Percentiles rank a stretch among this genome's conserved stretches.
These are phyloP conservation scores for Solenopsis invicta DNA, from an alignment of 1,140 invertebrate genomes.

Conservation along the genomic window DNA sequence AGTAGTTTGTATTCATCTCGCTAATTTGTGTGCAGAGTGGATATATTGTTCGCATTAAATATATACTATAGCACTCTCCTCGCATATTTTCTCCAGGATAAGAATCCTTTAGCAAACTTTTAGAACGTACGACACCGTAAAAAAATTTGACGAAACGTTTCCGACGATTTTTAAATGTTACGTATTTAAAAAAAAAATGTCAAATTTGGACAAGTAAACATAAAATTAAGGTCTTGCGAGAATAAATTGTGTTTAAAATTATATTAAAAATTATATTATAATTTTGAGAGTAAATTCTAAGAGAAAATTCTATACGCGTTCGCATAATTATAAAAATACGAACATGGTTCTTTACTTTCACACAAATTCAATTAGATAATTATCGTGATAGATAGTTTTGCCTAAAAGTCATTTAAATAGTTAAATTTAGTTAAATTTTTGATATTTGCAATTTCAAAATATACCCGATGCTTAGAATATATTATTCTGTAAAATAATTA, in stretches of 20 bases:
- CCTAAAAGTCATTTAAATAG: not conserved
- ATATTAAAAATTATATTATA: slow-evolving; percentile 5
- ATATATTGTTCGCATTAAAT: slow-evolving; percentile 38
- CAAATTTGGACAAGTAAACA: not conserved
- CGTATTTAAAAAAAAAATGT: not conserved
- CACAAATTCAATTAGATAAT: not conserved
- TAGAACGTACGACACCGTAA: not conserved
- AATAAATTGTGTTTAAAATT: not conserved
- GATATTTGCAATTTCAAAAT: not conserved
- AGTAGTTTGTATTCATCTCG: slow-evolving; percentile 70
- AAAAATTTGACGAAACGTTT: not conserved
- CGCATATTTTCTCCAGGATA: not conserved
- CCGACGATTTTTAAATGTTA: not conserved
- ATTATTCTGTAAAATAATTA: slow-evolving; percentile 14
- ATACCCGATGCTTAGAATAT: not conserved
- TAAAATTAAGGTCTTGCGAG: not conserved
- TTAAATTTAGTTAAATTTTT: not conserved
- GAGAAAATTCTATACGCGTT: not conserved
- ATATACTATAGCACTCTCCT: not conserved
- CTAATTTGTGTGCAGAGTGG: slow-evolving; percentile 26
- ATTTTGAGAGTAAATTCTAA: too few relatives aligned
- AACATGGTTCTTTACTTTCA: not conserved
- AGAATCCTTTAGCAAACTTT: not conserved
- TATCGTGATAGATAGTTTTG: not conserved
- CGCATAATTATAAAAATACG: not conserved